Conservation (phyloP, 2,888 invertebrate genomes). For the Tetragonisca angustula region DNA sequence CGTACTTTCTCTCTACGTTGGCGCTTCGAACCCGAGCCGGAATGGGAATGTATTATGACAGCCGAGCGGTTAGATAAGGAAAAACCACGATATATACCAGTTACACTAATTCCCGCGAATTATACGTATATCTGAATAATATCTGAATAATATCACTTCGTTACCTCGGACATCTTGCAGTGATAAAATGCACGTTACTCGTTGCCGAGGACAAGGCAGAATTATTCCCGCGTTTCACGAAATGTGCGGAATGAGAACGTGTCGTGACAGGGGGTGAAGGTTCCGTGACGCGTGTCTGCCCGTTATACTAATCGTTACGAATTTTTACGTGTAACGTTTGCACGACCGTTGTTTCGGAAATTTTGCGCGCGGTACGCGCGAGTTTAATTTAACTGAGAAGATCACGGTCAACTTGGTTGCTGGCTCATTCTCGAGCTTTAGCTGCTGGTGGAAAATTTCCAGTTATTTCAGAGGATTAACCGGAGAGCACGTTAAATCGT, state of each 20-base stretch:
- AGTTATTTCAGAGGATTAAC: too few relatives aligned
- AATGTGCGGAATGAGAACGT: background rate
- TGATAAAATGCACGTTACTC: background rate
- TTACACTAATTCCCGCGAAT: background rate
- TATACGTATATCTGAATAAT: too few relatives aligned
- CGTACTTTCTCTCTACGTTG: background rate
- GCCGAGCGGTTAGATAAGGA: conserved; percentile 6
- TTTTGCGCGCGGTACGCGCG: too few relatives aligned
- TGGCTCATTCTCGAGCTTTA: too few relatives aligned
- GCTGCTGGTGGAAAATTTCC: too few relatives aligned
- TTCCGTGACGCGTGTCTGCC: background rate
- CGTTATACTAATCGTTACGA: background rate
- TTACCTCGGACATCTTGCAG: background rate
- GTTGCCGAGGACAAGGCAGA: background rate
- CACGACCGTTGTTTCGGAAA: too few relatives aligned
- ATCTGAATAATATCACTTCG: too few relatives aligned
- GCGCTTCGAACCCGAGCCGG: background rate
- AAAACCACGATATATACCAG: background rate
- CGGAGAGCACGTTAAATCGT: too few relatives aligned
- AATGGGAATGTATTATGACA: conserved; percentile 15
- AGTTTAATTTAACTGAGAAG: too few relatives aligned
- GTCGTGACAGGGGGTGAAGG: background rate
- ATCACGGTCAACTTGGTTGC: too few relatives aligned
- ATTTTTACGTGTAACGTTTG: background rate
- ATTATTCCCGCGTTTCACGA: background rate